Conservation (phyloP, 1,140 invertebrate species). For the Asbolus verrucosus region DNA sequence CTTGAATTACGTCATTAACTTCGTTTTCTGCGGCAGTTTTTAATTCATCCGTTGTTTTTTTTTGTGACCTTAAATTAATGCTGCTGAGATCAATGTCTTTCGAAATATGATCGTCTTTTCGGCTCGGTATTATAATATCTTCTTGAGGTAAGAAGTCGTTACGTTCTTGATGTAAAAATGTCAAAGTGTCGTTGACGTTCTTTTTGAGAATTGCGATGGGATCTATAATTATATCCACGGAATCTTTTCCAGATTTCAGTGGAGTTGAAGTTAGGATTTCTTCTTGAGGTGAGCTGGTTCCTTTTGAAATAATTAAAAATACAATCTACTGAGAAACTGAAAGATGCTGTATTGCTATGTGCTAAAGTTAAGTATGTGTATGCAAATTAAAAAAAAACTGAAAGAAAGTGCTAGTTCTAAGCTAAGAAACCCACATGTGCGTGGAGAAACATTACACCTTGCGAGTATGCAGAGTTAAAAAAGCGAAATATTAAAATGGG, state of each 20-base stretch:
- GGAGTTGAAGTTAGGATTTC: constrained; percentile 53
- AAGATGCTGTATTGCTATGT: constrained; percentile 24
- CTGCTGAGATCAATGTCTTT: constrained; percentile 59
- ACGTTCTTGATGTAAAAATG: constrained; percentile 64
- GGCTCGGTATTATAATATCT: constrained; percentile 62
- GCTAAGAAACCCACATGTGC: constrained; percentile 10
- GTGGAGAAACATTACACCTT: background rate
- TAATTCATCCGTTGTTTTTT: constrained; percentile 44
- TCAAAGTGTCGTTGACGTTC: constrained; percentile 62
- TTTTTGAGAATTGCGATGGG: constrained; percentile 60
- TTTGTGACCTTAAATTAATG: constrained; percentile 54
- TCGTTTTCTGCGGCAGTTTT: constrained; percentile 57
- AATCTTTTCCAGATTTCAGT: constrained; percentile 36
- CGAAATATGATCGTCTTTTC: constrained; percentile 63
- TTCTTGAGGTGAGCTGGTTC: constrained; percentile 43
- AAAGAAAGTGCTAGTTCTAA: constrained; percentile 34
- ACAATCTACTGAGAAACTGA: constrained; percentile 49
- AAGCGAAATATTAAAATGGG: constrained; percentile 61
- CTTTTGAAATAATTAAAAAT: constrained; percentile 55
- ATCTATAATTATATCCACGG: constrained; percentile 41
- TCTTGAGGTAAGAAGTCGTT: constrained; percentile 64
- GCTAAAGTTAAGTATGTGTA: constrained; percentile 30
- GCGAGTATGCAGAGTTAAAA: constrained; percentile 9
- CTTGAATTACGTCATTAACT: constrained; percentile 57
- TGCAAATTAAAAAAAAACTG: constrained; percentile 42